Base-by-base conservation (phyloP, 2,797 vertebrate genomes). In the Enteromius fasciolatus region DNA sequence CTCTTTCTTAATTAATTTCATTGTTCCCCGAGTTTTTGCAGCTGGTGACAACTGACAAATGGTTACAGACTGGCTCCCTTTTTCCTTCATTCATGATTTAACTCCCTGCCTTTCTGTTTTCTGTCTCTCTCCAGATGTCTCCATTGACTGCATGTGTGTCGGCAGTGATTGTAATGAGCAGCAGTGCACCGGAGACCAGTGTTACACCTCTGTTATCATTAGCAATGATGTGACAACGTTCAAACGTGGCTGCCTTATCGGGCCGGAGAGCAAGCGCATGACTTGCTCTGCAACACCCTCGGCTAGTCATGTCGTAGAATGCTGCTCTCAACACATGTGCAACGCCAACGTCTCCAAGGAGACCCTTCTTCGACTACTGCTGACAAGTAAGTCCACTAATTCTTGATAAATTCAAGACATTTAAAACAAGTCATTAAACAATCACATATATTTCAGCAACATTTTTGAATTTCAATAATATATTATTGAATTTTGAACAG, bases 121-220 rank as follows among this genome's bases (percentile, higher is more conserved):
- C 77, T 78, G 52, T 82, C 75, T 76, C 17, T 73, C 76, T 74
- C 15, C 89, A 95, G 95, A 94, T 89, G 92, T 88, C 84, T 91
- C 91, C 64, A 83, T 95, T 82, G 87, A 88, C 86, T 96, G 95
- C 88, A 78, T 93, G 83, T 95, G 94, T 81, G 91, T 94, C 73
- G 91, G 91, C 83, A 85, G 83, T 0, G 91, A 89, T 83, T 96
- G 94, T 87, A 92, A 86, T 87, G 86, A 82, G 69, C 84, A 88
- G 20, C 88, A 86, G 89, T 96, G 95, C 73, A 90, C 86, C 0
- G 95, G 95, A 2, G 89, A 92, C n/a, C 90, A 88, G 39, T 96
- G 95, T 90, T 96, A 93, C 89, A 93, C 94, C 82, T 95, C 94
- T 0, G 91, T 95, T 66, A 94, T 90, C 68, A 82, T 94, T 18